A percentile compares a stretch with the other conserved stretches of the same genome.
Evolutionary conservation across 2,797 vertebrate species (phyloP).

Genomic region (Thalassophryne amazonica): DNA sequence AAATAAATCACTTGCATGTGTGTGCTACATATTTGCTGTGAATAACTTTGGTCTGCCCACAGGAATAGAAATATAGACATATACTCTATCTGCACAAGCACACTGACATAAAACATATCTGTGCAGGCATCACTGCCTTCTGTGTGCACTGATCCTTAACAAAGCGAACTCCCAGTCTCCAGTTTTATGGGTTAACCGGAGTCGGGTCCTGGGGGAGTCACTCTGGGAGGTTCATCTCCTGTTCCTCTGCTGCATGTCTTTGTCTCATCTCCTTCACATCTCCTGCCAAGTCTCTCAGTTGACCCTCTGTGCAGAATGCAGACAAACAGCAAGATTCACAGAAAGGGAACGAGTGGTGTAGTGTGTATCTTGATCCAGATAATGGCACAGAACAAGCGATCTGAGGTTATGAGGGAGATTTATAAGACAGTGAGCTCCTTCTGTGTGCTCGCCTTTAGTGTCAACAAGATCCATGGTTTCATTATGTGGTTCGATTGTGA

Average conservation of each 20-base stretch:
- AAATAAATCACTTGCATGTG: no score
- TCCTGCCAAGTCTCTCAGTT: slow-evolving; percentile 43
- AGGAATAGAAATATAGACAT: no score
- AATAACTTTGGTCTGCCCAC: no score
- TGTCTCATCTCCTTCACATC: slow-evolving; percentile 55
- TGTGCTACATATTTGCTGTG: no score
- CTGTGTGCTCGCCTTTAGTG: slow-evolving; percentile 51
- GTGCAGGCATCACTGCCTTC: slow-evolving; percentile 26
- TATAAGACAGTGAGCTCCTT: slow-evolving; percentile 57
- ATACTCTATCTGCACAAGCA: no score
- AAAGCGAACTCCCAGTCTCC: slow-evolving; percentile 38
- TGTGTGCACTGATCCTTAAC: slow-evolving; percentile 39
- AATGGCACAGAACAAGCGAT: slow-evolving; percentile 19
- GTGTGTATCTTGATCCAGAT: slow-evolving; percentile 31
- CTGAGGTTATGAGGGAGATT: slow-evolving; percentile 46
- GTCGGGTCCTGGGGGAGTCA: slow-evolving; percentile 19
- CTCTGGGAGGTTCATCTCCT: slow-evolving; percentile 36
- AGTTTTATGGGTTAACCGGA: slow-evolving; percentile 48
- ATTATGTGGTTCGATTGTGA: slow-evolving; percentile 55
- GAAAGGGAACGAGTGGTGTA: slow-evolving; percentile 1
- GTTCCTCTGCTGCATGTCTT: slow-evolving; percentile 20
- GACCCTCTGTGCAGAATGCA: slow-evolving; percentile 31
- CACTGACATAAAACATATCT: slow-evolving; percentile 41
- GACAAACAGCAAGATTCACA: slow-evolving; percentile 10
- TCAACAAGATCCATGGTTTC: slow-evolving; percentile 63